A percentile compares a stretch with the other conserved stretches of the same genome.
Evolutionary conservation across 2,113 vertebrate species (phyloP).

Genomic region (Gnathonemus echidnorhynchus): DNA sequence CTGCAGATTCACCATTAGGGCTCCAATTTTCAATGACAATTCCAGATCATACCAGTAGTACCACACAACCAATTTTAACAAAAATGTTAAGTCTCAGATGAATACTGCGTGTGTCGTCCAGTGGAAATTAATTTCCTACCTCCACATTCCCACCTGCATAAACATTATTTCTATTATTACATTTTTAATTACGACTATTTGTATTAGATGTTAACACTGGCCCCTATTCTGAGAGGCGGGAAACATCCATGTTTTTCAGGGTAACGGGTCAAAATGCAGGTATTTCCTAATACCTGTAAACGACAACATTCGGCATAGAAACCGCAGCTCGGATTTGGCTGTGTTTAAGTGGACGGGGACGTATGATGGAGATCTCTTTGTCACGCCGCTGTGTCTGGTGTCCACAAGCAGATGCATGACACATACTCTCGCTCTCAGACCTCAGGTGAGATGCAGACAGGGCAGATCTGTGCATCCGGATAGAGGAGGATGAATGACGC

Average conservation of each 20-base stretch:
- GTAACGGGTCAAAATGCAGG: background rate
- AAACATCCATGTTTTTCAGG: background rate
- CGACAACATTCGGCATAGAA: background rate
- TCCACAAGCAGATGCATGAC: background rate
- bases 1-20: background rate
- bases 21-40: background rate
- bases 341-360: background rate
- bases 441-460: background rate
- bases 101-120: background rate
- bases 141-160: background rate
- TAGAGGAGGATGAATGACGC: background rate
- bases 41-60: background rate
- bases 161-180: background rate
- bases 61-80: background rate
- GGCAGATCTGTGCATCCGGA: background rate
- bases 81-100: background rate
- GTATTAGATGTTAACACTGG: background rate
- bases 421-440: background rate
- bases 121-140: background rate
- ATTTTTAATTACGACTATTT: background rate
- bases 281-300: background rate
- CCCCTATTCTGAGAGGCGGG: background rate
- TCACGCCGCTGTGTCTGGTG: background rate
- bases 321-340: background rate
- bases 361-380: background rate